Evolutionary conservation across 2,888 invertebrate genomes (phyloP), one percentile per base, ranked within the genome.

Genomic region (Alviniconcha strummeri): DNA sequence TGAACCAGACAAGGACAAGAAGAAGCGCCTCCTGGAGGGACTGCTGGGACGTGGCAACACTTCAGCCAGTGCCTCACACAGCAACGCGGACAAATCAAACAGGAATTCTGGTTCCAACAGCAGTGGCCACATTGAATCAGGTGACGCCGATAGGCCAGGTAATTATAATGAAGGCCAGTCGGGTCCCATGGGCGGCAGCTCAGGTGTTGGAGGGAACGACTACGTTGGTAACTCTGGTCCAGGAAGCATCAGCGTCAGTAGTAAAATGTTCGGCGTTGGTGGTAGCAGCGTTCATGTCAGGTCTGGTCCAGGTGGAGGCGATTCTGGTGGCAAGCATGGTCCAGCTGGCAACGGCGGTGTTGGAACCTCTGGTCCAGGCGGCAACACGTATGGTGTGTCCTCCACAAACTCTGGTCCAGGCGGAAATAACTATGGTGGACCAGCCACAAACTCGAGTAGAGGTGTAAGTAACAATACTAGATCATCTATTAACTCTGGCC

Each of bases 121-220:
- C 57, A 76, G 56, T 54, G 56, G 56, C 19, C 56, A 36, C 36
- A 36, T 1, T 36, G 36, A 36, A 36, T 3, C 36, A 36, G 36
- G 36, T 36, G 36, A 36, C 36, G 36, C 36, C 36, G 36, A 0
- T 36, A 0, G 36, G 36, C 36, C 36, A 36, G 36, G 36, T 36
- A 36, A 36, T 36, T 36, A 36, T 36, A 36, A 36, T 36, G 36
- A 0, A 36, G 36, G 36, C 36, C 36, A 36, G 36, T 36, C 36
- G 36, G 36, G 36, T 36, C 36, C 52, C 19, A 11, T 56, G 3
- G 56, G 57, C 13, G 36, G 19, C 17, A 56, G 36, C 56, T 0
- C 76, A 11, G 76, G 76, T 56, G 56, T 56, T n/a, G 76, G 56
- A 56, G 76, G 76, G 19, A 76, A 76, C 5, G 19, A 71, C 9